Percentiles rank a stretch among this genome's conserved stretches.
Evolutionary conservation across 2,888 invertebrate species (phyloP).

Genomic region (Apamea epomidion): DNA sequence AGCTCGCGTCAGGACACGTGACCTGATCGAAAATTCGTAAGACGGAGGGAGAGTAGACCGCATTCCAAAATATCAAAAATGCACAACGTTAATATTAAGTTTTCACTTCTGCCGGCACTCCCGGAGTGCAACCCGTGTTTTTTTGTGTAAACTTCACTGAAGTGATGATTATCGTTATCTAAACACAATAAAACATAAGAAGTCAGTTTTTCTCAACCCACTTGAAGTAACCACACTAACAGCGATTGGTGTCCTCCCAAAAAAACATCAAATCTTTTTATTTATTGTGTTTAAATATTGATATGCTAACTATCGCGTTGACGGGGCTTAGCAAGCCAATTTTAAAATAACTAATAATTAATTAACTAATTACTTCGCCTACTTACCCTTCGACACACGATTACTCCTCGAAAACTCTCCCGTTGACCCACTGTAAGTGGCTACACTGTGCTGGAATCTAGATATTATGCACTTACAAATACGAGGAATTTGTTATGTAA

Average conservation of each 20-base stretch:
- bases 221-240: not conserved
- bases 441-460: constrained; percentile 9
- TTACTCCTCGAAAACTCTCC: not conserved
- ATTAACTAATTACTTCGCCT: too few species aligned
- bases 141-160: not conserved
- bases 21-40: too few species aligned
- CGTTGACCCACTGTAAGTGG: not conserved
- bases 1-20: too few species aligned
- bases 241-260: not conserved
- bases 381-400: too few species aligned
- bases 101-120: too few species aligned
- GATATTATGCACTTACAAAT: constrained; percentile 48
- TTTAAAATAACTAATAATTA: too few species aligned
- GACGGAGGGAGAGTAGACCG: too few species aligned
- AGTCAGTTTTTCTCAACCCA: not conserved
- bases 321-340: not conserved
- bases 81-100: too few species aligned
- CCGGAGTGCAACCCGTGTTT: too few species aligned
- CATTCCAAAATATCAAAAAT: too few species aligned
- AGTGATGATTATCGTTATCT: not conserved
- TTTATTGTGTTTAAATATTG: not conserved
- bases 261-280: not conserved
- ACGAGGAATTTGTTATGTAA: constrained; percentile 48
- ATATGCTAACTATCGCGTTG: not conserved
- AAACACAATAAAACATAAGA: not conserved